A percentile compares a stretch with the other conserved stretches of the same genome.
phyloP scores from a whole-genome alignment of 2,888 invertebrate species.

The Nephrocerus scutellatus region DNA sequence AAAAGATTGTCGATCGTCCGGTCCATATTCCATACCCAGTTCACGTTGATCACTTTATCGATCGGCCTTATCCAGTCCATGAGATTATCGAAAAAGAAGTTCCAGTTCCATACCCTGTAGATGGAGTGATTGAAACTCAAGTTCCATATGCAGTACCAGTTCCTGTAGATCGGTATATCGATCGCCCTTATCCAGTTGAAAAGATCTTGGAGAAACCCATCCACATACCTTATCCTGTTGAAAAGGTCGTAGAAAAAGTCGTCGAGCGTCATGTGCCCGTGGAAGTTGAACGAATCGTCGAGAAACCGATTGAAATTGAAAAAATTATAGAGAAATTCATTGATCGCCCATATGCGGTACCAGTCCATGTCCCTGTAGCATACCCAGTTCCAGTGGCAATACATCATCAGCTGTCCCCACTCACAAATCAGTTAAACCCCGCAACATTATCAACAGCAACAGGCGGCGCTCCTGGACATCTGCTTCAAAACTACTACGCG shows the following conservation, averaged over 20 bases:
- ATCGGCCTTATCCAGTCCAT: conserved; percentile 50
- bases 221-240: conserved; percentile 47
- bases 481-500: conserved; percentile 35
- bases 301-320: conserved; percentile 52
- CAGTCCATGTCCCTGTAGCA: conserved; percentile 50
- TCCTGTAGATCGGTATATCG: conserved; percentile 51
- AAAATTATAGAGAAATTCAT: conserved; percentile 41
- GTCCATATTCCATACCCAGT: conserved; percentile 46
- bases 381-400: conserved; percentile 53
- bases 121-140: conserved; percentile 51
- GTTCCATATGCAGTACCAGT: conserved; percentile 49
- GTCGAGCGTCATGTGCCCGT: conserved; percentile 50
- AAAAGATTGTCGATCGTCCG: conserved; percentile 46
- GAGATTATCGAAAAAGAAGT: conserved; percentile 50
- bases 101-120: conserved; percentile 46
- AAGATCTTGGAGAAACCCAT: conserved; percentile 49
- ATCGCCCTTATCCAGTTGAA: conserved; percentile 48
- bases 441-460: not conserved
- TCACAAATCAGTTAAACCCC: conserved; percentile 2
- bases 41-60: conserved; percentile 44
- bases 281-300: conserved; percentile 50
- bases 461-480: conserved; percentile 11
- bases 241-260: conserved; percentile 51
- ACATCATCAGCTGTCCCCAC: conserved; percentile 4
- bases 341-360: conserved; percentile 43